These are phyloP conservation scores for Patella depressa DNA, from an alignment of 2,888 invertebrate species.

Conservation along the genomic window DNA sequence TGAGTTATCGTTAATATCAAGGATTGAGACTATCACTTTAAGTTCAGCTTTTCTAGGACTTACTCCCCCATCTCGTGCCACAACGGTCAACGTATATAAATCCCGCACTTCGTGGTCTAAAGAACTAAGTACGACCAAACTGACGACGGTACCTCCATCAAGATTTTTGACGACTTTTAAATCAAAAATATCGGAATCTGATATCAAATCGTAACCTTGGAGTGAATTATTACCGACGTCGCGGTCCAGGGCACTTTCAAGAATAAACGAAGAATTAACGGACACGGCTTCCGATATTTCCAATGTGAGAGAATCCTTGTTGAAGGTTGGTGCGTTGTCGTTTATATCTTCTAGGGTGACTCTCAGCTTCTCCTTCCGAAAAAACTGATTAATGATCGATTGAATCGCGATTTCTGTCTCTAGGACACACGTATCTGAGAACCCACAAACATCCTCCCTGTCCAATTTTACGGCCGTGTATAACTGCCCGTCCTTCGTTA, in stretches of 20 bases:
- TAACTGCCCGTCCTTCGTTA: slow-evolving; percentile 82
- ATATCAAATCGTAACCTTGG: slow-evolving; percentile 43
- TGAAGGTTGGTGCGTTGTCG: slow-evolving; percentile 46
- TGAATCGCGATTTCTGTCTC: slow-evolving; percentile 38
- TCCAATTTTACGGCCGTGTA: slow-evolving; percentile 73
- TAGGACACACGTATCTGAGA: slow-evolving; percentile 31
- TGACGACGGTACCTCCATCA: slow-evolving; percentile 49
- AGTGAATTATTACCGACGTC: slow-evolving; percentile 51
- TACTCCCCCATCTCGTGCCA: slow-evolving; percentile 52
- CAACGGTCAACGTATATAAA: slow-evolving; percentile 45
- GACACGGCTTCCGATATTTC: slow-evolving; percentile 49
- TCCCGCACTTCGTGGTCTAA: slow-evolving; percentile 52
- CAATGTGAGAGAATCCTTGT: slow-evolving; percentile 25
- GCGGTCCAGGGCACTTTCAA: slow-evolving; percentile 48
- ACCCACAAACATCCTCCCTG: slow-evolving; percentile 40
- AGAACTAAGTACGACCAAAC: slow-evolving; percentile 41
- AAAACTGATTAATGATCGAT: slow-evolving; percentile 57
- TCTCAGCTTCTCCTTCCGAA: slow-evolving; percentile 74
- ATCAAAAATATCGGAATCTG: slow-evolving; percentile 42
- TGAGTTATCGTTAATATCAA: slow-evolving; percentile 52
- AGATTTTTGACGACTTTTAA: slow-evolving; percentile 38
- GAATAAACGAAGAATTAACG: slow-evolving; percentile 38
- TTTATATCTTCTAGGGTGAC: slow-evolving; percentile 46
- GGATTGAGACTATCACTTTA: slow-evolving; percentile 41
- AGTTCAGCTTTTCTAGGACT: slow-evolving; percentile 42